Percentiles rank a stretch among this genome's conserved stretches.
These are phyloP conservation scores for Metalampra italica DNA, from an alignment of 2,888 invertebrate species.

Conservation along the genomic window DNA sequence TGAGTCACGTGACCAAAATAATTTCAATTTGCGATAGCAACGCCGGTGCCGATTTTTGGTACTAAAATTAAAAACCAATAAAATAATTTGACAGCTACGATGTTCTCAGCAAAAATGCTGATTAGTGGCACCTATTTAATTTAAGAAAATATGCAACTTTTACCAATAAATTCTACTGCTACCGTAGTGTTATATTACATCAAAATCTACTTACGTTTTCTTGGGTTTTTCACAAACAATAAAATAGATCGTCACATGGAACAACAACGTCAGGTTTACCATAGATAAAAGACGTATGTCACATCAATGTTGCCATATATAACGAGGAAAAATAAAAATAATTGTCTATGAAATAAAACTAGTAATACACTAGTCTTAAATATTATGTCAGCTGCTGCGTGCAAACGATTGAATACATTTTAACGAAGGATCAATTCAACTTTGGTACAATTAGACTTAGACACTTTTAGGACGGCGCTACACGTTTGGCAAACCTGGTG, in stretches of 20 bases:
- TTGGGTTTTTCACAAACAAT: neutral
- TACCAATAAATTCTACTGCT: no score
- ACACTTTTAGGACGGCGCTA: no score
- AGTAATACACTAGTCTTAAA: no score
- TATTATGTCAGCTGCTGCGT: no score
- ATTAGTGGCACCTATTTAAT: neutral
- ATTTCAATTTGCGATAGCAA: conserved; percentile 35
- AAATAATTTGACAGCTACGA: conserved; percentile 31
- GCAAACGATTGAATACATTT: no score
- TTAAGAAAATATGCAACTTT: neutral
- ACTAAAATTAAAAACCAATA: conserved; percentile 41
- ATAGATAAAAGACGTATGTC: neutral
- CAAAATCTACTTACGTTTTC: neutral
- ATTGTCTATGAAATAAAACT: no score
- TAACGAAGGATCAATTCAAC: no score
- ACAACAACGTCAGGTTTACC: neutral
- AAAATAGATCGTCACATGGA: neutral
- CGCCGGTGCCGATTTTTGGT: conserved; percentile 28
- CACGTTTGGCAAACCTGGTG: no score
- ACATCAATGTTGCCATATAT: neutral
- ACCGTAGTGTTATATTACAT: no score
- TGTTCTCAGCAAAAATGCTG: conserved; percentile 3
- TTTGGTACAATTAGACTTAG: no score
- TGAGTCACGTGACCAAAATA: conserved; percentile 70
- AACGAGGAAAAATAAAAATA: neutral